Evolutionary conservation across 2,888 invertebrate species (phyloP), one percentile per base, ranked within the genome.

Genomic region (Incurvaria masculella): DNA sequence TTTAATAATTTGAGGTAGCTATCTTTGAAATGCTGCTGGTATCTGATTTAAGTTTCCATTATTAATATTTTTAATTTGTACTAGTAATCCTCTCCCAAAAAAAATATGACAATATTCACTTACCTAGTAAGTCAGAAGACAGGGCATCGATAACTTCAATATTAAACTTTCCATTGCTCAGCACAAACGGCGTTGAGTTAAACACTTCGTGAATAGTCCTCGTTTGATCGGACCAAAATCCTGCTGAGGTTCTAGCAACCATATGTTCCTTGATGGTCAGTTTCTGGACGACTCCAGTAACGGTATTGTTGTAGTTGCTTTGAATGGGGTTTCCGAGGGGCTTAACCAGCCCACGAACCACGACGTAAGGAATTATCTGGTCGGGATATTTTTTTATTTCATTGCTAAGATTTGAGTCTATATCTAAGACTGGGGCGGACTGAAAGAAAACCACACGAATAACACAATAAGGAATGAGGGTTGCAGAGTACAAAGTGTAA

Each of bases 191-290:
- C 61, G 91, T 88, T 45, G 85, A 81, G 64, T 92, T 91, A 61
- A 84, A 85, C 10, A 88, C 85, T 59, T 90, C 87, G 60, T 91
- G 88, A 52, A 94, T 85, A 1, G 87, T 84, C 53, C 88, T 83
- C 38, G 89, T 86, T 59, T 89, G 88, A 58, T 93, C 90, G 0
- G 89, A 86, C 92, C 92, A 92, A 69, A 91, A 91, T 4, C 92
- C 92, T n/a, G 89, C 86, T 4, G 88, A 86, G 26, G 86, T 89
- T 57, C 91, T 79, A n/a, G 90, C 87, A 53, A 91, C 84, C 4
- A 89, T 86, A 76, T 91, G 91, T 69, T 92, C 91, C 60, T 89
- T 89, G 55, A 91, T 84, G 59, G 87, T 87, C 46, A 92, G 78
- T 56, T 88, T 84, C 63, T 92, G 91, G 41, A 93, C 73, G 6